Conservation (phyloP, 2,113 vertebrate genomes). For the Hemibagrus wyckioides region DNA sequence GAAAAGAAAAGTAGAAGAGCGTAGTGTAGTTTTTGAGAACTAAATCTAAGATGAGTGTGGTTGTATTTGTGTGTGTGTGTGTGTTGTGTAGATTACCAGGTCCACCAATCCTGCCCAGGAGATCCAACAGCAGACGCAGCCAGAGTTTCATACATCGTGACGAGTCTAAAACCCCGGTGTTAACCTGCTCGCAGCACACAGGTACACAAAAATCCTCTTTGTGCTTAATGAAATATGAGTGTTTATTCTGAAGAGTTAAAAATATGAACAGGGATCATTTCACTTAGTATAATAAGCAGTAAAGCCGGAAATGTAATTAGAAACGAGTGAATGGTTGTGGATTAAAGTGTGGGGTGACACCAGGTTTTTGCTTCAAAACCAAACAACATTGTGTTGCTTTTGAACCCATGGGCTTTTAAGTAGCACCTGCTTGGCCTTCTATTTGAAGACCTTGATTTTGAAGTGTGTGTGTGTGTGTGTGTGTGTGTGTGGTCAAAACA, state of each 20-base stretch:
- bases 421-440: background rate
- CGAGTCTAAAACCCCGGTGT: constrained; percentile 76
- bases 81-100: constrained; percentile 76
- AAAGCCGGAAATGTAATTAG: too few species aligned
- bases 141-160: constrained; percentile 87
- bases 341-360: too few species aligned
- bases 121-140: constrained; percentile 81
- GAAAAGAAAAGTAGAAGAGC: background rate
- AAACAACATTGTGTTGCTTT: background rate
- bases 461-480: background rate
- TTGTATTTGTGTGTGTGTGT: background rate
- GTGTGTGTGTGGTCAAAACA: constrained; percentile 1
- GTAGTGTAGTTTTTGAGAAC: background rate
- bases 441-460: background rate
- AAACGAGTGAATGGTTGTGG: too few species aligned
- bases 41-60: background rate
- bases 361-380: too few species aligned
- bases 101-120: constrained; percentile 74
- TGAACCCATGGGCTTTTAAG: background rate
- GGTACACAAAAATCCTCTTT: constrained; percentile 62
- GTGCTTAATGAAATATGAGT: background rate
- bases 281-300: too few species aligned
- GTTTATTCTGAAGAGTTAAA: background rate
- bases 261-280: background rate
- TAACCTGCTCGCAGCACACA: constrained; percentile 70